Percentiles rank a stretch among this genome's conserved stretches.
Evolutionary conservation across 35 echinoderm and acorn worm genomes (phyloP).

Genomic region (Strongylocentrotus purpuratus): DNA sequence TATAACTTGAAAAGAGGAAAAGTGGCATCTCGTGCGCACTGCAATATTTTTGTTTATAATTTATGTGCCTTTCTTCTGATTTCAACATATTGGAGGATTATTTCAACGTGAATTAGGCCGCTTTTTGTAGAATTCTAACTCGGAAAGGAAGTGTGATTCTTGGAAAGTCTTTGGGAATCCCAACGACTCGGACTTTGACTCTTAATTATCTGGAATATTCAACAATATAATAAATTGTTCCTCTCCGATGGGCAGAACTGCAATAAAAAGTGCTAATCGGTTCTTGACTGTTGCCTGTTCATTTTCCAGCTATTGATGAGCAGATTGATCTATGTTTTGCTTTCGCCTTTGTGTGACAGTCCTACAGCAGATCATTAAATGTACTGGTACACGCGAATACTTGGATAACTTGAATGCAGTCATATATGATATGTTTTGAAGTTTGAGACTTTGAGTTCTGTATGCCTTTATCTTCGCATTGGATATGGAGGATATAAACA

Average conservation of each 20-base stretch:
- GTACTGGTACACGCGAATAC: not conserved
- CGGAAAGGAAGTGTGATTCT: not conserved
- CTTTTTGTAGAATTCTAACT: no score
- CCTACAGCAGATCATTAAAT: not conserved
- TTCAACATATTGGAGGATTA: no score
- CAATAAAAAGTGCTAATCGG: not conserved
- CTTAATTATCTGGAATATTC: not conserved
- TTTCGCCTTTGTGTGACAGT: no score
- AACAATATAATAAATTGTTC: not conserved
- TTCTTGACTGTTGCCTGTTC: not conserved
- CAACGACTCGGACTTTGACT: not conserved
- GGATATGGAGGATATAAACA: not conserved
- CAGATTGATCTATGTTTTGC: no score
- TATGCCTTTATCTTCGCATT: not conserved
- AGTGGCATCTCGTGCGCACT: not conserved
- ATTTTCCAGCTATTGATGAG: not conserved
- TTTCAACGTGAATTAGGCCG: no score
- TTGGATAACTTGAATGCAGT: not conserved
- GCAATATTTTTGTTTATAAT: not conserved
- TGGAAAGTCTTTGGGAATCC: not conserved
- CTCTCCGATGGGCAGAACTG: not conserved
- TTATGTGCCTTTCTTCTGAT: no score
- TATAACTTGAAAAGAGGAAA: not conserved
- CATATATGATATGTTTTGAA: not conserved
- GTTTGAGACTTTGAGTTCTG: not conserved